These are phyloP conservation scores for Zosterops pallidus DNA, from an alignment of 2,113 vertebrate genomes.

Conservation along the genomic window DNA sequence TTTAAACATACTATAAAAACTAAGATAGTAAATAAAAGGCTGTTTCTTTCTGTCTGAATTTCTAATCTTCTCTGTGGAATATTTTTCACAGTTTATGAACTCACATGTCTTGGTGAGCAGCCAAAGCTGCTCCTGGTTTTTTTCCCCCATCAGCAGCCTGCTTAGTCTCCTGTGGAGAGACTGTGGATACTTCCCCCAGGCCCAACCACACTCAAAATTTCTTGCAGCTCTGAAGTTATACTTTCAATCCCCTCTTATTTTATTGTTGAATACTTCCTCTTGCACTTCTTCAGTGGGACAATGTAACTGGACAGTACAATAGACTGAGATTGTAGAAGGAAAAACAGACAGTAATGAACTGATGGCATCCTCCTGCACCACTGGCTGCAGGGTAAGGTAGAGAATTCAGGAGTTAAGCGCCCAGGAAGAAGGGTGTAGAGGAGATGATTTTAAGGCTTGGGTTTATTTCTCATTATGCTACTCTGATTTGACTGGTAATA, in stretches of 20 bases:
- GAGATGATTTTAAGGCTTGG: background rate
- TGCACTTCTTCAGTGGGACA: background rate
- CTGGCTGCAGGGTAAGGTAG: background rate
- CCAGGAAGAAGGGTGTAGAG: background rate
- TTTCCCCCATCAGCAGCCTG: background rate
- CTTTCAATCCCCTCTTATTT: background rate
- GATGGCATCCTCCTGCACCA: fast-evolving
- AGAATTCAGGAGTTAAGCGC: background rate
- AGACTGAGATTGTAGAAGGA: background rate
- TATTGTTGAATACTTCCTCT: background rate
- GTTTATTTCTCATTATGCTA: background rate
- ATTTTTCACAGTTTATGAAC: background rate
- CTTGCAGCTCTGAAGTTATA: background rate
- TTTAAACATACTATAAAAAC: background rate
- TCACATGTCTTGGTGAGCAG: background rate
- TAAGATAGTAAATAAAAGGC: background rate
- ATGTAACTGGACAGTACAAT: background rate
- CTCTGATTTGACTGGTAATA: background rate
- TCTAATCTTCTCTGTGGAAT: background rate
- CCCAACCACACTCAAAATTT: background rate
- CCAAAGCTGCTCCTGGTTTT: background rate
- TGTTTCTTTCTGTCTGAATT: background rate
- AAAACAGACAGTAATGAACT: background rate
- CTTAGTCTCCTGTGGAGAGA: background rate
- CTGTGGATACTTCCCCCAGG: background rate